Percentiles rank a stretch among this genome's conserved stretches.
Evolutionary conservation across 2,888 invertebrate genomes (phyloP).

Genomic region (Pilophorus perplexus): DNA sequence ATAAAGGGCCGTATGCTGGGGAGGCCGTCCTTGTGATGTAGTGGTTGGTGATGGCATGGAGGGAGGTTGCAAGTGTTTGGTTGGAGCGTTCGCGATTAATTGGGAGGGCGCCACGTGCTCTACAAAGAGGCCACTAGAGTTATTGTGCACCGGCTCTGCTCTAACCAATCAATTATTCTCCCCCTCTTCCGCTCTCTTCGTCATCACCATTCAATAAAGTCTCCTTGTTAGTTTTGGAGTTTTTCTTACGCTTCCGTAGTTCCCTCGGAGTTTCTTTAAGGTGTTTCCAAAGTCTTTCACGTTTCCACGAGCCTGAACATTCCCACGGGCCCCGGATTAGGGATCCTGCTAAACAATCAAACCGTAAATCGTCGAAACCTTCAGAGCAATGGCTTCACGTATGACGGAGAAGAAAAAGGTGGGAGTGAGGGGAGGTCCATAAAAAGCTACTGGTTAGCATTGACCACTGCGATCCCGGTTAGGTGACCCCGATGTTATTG

Average conservation of each 20-base stretch:
- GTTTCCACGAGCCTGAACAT: no score
- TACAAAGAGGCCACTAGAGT: conserved; percentile 38
- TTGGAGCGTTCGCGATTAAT: conserved; percentile 37
- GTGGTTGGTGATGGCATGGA: no score
- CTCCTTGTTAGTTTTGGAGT: conserved; percentile 38
- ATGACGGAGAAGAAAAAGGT: conserved; percentile 8
- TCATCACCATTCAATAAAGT: not conserved
- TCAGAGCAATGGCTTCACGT: not conserved
- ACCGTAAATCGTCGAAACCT: conserved; percentile 26
- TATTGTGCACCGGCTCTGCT: conserved; percentile 31
- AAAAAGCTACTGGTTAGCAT: conserved; percentile 32
- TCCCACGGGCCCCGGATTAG: no score
- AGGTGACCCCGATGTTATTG: conserved; percentile 39
- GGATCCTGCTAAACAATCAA: conserved; percentile 39
- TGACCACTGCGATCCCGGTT: conserved; percentile 34
- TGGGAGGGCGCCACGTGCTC: conserved; percentile 37
- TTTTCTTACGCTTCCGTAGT: conserved; percentile 9
- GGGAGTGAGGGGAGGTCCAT: conserved; percentile 18
- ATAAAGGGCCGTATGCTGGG: not conserved
- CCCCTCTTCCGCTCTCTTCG: not conserved
- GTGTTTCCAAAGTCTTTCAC: no score
- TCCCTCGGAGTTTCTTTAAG: not conserved
- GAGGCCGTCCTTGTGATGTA: not conserved
- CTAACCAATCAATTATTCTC: conserved; percentile 38
- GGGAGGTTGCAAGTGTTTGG: conserved; percentile 27